Evolutionary conservation across 53 echinoderm and acorn worm species (phyloP).

Genomic region (Luidia sarsii): DNA sequence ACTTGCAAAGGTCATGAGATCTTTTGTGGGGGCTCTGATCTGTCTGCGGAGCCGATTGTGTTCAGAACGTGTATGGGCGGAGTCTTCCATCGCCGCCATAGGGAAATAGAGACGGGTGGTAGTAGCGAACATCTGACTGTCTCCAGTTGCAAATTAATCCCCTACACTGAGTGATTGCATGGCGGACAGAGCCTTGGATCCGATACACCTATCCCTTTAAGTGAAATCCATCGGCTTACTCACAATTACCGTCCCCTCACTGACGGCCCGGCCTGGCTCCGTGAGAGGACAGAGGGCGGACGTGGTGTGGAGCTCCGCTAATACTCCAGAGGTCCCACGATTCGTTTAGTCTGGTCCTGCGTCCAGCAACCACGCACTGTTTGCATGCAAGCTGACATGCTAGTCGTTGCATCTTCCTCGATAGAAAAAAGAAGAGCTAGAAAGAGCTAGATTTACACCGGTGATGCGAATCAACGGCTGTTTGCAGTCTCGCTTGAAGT

Average conservation of each 20-base stretch:
- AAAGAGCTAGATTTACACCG: conserved; percentile 6
- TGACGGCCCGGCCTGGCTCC: neutral
- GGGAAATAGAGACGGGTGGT: neutral
- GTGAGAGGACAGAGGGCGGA: neutral
- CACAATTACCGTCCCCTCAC: conserved; percentile 31
- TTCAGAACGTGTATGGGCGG: too few species aligned
- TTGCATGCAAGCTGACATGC: conserved; percentile 41
- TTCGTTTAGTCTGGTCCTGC: conserved; percentile 42
- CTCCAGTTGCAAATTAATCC: conserved; percentile 6
- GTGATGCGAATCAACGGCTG: conserved; percentile 12
- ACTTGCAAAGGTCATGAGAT: too few species aligned
- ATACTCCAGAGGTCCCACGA: neutral
- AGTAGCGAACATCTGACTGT: too few species aligned
- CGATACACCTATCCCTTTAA: conserved; percentile 3
- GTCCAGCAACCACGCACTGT: conserved; percentile 26
- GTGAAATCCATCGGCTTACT: conserved; percentile 56
- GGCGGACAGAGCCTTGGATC: too few species aligned
- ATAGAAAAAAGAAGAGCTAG: too few species aligned
- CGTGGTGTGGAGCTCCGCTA: neutral
- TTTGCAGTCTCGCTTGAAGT: too few species aligned
- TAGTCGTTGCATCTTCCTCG: conserved; percentile 21
- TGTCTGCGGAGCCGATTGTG: too few species aligned
- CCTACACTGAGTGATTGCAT: conserved; percentile 2
- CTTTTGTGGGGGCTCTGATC: too few species aligned
- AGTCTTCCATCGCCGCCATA: neutral